Percentiles rank a stretch among this genome's conserved stretches.
Conservation (phyloP, 2,888 invertebrate species). For the Cataglyphis livida region DNA sequence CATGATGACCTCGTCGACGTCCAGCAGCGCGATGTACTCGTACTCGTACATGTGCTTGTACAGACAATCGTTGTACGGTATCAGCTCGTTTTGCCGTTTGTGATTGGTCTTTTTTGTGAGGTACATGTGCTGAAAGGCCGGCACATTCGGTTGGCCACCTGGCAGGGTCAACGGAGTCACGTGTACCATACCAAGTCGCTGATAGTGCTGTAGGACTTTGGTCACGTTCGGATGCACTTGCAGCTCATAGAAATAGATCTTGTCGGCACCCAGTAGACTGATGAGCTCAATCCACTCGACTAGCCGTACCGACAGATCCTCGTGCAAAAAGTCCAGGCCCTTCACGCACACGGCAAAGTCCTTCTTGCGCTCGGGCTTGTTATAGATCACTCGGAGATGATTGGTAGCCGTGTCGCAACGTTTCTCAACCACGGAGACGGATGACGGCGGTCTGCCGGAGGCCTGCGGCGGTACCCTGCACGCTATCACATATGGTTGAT, state of each 20-base stretch:
- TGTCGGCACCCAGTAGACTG: constrained; percentile 94
- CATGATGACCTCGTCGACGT: constrained; percentile 98
- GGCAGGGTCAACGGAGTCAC: constrained; percentile 94
- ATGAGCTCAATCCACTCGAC: constrained; percentile 98
- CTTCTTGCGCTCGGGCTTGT: constrained; percentile 90
- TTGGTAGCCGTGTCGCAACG: constrained; percentile 95
- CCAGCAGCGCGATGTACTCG: constrained; percentile 95
- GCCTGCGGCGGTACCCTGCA: constrained; percentile 93
- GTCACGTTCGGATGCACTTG: constrained; percentile 97
- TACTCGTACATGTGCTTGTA: constrained; percentile 97
- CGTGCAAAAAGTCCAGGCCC: constrained; percentile 96
- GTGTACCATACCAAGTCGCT: constrained; percentile 89
- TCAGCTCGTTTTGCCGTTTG: constrained; percentile 97
- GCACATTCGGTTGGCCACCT: constrained; percentile 96
- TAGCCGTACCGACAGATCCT: constrained; percentile 95
- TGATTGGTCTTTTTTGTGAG: constrained; percentile 96
- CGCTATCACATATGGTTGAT: constrained; percentile 96
- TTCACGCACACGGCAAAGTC: constrained; percentile 97
- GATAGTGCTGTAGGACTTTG: constrained; percentile 91
- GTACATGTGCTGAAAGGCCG: constrained; percentile 95
- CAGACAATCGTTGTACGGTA: constrained; percentile 98
- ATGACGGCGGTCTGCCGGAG: constrained; percentile 91
- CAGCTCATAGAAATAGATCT: constrained; percentile 95
- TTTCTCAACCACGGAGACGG: constrained; percentile 94
- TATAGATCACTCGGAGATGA: constrained; percentile 93